phyloP scores from a whole-genome alignment of 2,888 invertebrate genomes.

The Tiliacea aurago region DNA sequence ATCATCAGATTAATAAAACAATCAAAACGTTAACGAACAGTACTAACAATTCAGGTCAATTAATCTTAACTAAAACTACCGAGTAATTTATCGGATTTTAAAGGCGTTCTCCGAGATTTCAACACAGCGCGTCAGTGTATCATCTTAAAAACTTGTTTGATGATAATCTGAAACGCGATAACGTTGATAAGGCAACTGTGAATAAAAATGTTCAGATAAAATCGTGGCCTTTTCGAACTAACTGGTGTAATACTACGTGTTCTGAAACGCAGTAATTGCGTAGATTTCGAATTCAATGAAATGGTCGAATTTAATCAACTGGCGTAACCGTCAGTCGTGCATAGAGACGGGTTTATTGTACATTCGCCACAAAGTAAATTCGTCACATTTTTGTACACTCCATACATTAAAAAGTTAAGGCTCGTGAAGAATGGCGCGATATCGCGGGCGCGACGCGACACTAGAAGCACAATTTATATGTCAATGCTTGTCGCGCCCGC shows the following conservation, averaged over 20 bases:
- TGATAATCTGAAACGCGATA: conserved; percentile 56
- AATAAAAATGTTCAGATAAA: conserved; percentile 30
- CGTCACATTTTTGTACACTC: no score
- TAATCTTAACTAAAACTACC: conserved; percentile 47
- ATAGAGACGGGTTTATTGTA: no score
- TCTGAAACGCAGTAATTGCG: conserved; percentile 4
- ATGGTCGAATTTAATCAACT: conserved; percentile 8
- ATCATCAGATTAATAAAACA: conserved; percentile 49
- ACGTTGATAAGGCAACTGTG: conserved; percentile 33
- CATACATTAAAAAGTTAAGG: no score
- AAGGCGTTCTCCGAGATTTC: conserved; percentile 51
- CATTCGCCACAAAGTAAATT: no score
- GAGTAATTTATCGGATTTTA: conserved; percentile 50
- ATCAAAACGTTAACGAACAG: conserved; percentile 37
- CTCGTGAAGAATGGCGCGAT: no score
- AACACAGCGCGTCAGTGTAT: conserved; percentile 41
- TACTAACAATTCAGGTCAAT: conserved; percentile 50
- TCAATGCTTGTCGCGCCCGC: no score
- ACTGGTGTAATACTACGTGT: neutral
- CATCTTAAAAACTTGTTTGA: conserved; percentile 46
- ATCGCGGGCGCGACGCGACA: no score
- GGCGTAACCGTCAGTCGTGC: neutral
- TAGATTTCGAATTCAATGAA: conserved; percentile 7
- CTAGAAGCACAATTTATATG: no score
- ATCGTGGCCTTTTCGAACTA: conserved; percentile 12